A percentile compares a stretch with the other conserved stretches of the same genome.
Evolutionary conservation across 2,113 vertebrate species (phyloP).

Genomic region (Esox niger): DNA sequence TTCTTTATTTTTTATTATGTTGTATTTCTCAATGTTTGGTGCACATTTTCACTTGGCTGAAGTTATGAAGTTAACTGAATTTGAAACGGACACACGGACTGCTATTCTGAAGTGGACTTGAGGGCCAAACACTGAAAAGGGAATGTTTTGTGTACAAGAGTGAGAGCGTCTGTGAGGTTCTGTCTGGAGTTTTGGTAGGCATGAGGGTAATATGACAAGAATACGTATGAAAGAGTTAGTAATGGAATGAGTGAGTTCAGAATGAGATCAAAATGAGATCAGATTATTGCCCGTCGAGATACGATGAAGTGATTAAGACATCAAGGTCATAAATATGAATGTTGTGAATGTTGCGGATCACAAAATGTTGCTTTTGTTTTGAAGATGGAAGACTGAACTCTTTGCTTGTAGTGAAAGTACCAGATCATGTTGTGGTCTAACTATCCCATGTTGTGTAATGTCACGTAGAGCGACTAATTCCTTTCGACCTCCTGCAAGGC

Average conservation of each 20-base stretch:
- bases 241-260: conserved; percentile 1
- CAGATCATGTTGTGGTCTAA: conserved; percentile 55
- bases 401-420: conserved; percentile 63
- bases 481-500: conserved; percentile 19
- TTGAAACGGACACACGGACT: conserved; percentile 44
- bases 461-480: conserved; percentile 37
- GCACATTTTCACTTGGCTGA: conserved; percentile 69
- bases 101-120: conserved; percentile 16
- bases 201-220: conserved; percentile 4
- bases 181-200: neutral
- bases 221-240: neutral
- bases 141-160: conserved; percentile 25
- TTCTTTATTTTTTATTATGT: conserved; percentile 61
- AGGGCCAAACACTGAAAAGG: conserved; percentile 11
- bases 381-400: conserved; percentile 63
- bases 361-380: conserved; percentile 37
- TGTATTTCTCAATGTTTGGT: conserved; percentile 65
- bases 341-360: conserved; percentile 19
- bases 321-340: conserved; percentile 15
- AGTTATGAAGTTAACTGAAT: conserved; percentile 68
- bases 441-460: conserved; percentile 49
- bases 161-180: conserved; percentile 1
- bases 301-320: neutral
- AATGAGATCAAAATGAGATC: neutral
- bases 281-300: neutral